These are phyloP conservation scores for Callosobruchus maculatus DNA, from an alignment of 2,888 invertebrate genomes.

Conservation along the genomic window DNA sequence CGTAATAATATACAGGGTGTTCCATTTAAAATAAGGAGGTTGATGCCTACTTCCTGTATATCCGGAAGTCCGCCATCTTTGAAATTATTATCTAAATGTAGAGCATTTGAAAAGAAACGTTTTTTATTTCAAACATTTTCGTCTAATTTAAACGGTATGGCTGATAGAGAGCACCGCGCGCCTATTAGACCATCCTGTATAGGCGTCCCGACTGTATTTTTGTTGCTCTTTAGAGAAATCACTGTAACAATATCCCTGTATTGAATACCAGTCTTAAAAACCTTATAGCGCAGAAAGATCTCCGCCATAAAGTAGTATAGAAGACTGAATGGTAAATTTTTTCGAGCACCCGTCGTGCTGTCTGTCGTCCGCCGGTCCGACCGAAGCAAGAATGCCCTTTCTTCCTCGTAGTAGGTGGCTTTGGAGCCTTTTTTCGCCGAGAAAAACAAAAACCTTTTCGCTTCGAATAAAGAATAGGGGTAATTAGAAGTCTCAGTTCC, in stretches of 20 bases:
- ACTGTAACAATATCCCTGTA: background rate
- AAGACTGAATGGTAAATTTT: background rate
- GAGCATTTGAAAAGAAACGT: too few species aligned
- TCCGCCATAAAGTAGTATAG: background rate
- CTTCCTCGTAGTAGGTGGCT: background rate
- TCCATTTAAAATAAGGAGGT: too few species aligned
- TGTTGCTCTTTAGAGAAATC: too few species aligned
- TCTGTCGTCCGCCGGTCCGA: background rate
- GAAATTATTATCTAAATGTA: too few species aligned
- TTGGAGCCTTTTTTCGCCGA: background rate
- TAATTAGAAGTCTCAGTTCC: constrained; percentile 46
- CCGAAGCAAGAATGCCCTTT: background rate
- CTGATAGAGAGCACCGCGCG: too few species aligned
- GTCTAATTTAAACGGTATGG: too few species aligned
- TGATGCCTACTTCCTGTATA: too few species aligned
- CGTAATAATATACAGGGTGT: too few species aligned
- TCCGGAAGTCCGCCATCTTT: too few species aligned
- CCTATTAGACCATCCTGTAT: too few species aligned
- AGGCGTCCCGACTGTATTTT: too few species aligned
- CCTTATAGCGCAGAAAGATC: background rate
- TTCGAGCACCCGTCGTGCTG: background rate
- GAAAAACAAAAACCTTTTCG: constrained; percentile 32
- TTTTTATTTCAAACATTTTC: too few species aligned
- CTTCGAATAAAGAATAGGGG: constrained; percentile 43
- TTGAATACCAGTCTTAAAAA: background rate